Conservation (phyloP, 2,797 vertebrate genomes). For the Coracias cyanogaster region DNA sequence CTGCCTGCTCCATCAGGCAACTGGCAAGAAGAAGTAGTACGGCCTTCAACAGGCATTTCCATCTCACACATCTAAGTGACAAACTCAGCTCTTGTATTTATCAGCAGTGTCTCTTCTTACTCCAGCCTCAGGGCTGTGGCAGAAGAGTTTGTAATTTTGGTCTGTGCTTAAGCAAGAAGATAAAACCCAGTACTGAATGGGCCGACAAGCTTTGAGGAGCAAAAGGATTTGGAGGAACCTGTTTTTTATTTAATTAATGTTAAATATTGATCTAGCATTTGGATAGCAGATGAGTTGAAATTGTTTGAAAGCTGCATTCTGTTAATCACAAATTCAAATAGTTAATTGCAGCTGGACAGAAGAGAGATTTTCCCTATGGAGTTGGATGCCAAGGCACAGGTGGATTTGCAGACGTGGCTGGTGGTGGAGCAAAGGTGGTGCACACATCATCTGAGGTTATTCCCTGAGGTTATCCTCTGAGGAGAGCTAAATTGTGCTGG, state of each 20-base stretch:
- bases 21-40: not conserved
- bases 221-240: not conserved
- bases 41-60: not conserved
- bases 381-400: not conserved
- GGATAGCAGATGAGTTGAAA: not conserved
- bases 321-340: not conserved
- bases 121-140: not conserved
- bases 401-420: not conserved
- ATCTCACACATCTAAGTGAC: fast-evolving
- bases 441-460: not conserved
- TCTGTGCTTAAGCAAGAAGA: not conserved
- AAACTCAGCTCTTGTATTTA: not conserved
- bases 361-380: not conserved
- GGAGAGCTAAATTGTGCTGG: not conserved
- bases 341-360: not conserved
- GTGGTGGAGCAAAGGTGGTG: not conserved
- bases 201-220: not conserved
- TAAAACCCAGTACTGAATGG: not conserved
- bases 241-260: not conserved
- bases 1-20: not conserved
- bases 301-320: not conserved
- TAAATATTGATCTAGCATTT: not conserved
- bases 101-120: not conserved
- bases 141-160: not conserved
- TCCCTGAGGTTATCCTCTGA: not conserved